phyloP scores from a whole-genome alignment of 2,113 vertebrate species.

The Cyanoderma ruficeps region DNA sequence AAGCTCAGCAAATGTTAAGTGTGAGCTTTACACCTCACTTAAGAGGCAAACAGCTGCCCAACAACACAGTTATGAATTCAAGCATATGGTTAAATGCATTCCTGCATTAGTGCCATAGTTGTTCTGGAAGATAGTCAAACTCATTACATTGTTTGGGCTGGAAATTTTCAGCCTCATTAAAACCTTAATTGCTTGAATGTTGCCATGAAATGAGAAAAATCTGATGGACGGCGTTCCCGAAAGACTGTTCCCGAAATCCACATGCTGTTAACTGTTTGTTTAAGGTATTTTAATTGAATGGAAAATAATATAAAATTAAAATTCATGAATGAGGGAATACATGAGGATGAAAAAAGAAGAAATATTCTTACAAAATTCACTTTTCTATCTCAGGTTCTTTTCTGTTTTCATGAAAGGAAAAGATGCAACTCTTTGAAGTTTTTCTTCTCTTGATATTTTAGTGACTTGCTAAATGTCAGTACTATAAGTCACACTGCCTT shows the following conservation, averaged over 20 bases:
- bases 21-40: neutral
- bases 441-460: neutral
- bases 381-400: neutral
- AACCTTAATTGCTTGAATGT: constrained; percentile 31
- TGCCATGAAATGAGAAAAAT: constrained; percentile 42
- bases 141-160: constrained; percentile 19
- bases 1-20: neutral
- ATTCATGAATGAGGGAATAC: neutral
- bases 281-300: neutral
- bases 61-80: neutral
- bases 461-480: neutral
- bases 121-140: constrained; percentile 24
- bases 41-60: neutral
- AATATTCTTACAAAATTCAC: neutral
- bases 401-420: neutral
- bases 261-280: neutral
- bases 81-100: constrained; percentile 11
- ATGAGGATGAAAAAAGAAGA: neutral
- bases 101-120: neutral
- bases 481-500: constrained; percentile 1
- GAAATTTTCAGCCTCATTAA: constrained; percentile 61
- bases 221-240: neutral
- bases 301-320: neutral
- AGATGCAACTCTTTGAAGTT: neutral
- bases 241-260: neutral